Base-by-base conservation (phyloP, 2,888 invertebrate genomes). In the Helicoverpa assulta region DNA sequence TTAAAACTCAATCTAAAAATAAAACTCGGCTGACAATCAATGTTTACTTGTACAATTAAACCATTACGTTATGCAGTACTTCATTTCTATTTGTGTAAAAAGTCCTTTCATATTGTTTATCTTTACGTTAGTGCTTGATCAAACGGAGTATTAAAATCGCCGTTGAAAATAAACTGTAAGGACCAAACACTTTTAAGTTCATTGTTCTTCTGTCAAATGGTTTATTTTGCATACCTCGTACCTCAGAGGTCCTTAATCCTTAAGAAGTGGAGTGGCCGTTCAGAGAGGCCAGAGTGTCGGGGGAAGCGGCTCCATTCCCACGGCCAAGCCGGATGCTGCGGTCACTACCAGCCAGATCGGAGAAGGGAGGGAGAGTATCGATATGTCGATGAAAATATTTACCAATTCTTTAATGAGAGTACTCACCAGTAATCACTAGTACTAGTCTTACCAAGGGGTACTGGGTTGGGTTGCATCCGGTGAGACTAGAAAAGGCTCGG, bases 231-330 rank as follows among this genome's bases (percentile, higher is more conserved):
- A 78, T 72, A 73, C 70, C 70, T 67, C 64, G 18, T 63, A 68
- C 74, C 69, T 66, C 67, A 66, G 29, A 68, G 61, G 74, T 67
- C 67, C 61, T 70, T 71, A 67, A 78, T 81, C 71, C 67, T 65
- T 65, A 69, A 71, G 83, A 75, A 68, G 53, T 70, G 73, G 71
- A 67, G 79, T 75, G 85, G 62, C 55, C 74, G 73, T 80, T 61
- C 61, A 74, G 75, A 75, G 82, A 80, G 76, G 70, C 72, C 77
- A 69, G 29, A 29, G 71, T 53, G 82, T 74, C 63, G 76, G 84
- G 86, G 86, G 89, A 89, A 86, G 86, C 89, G 87, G 33, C 59
- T 83, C 85, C 89, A 92, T 93, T 94, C 93, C 92, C 94, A 93
- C 92, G 92, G 82, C 81, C 81, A 74, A 56, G 85, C 78, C 93